phyloP scores from a whole-genome alignment of 1,140 invertebrate genomes.

The Gryllus bimaculatus region DNA sequence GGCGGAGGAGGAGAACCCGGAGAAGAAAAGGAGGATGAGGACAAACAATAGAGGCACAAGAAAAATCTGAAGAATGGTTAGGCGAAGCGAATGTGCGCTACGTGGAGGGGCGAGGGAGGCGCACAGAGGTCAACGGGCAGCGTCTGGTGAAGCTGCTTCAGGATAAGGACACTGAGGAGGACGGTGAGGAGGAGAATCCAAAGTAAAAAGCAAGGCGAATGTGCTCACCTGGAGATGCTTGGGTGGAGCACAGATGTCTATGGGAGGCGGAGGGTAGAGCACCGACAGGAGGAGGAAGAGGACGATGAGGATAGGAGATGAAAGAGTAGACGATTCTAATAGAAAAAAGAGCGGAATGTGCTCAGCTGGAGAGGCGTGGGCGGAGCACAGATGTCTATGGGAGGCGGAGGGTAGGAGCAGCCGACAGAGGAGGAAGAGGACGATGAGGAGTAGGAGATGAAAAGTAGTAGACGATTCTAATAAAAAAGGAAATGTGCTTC shows the following conservation, averaged over 20 bases:
- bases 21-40: background rate
- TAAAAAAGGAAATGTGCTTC: too few relatives aligned
- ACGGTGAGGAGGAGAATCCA: background rate
- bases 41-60: too few relatives aligned
- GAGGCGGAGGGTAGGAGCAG: constrained; percentile 66
- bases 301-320: background rate
- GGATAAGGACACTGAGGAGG: background rate
- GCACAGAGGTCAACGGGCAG: background rate
- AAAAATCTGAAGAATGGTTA: too few relatives aligned
- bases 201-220: too few relatives aligned
- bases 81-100: too few relatives aligned
- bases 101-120: background rate
- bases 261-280: background rate
- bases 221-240: background rate
- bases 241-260: background rate
- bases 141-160: background rate
- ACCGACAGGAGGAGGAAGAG: background rate
- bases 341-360: background rate
- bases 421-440: constrained; percentile 40
- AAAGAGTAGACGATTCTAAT: too few relatives aligned
- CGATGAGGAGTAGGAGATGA: background rate
- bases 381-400: constrained; percentile 28
- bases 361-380: constrained; percentile 64
- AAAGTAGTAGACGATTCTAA: too few relatives aligned
- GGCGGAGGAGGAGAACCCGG: background rate